These are phyloP conservation scores for Pristionchus mayeri DNA, from an alignment of 2,888 invertebrate species.

Conservation along the genomic window DNA sequence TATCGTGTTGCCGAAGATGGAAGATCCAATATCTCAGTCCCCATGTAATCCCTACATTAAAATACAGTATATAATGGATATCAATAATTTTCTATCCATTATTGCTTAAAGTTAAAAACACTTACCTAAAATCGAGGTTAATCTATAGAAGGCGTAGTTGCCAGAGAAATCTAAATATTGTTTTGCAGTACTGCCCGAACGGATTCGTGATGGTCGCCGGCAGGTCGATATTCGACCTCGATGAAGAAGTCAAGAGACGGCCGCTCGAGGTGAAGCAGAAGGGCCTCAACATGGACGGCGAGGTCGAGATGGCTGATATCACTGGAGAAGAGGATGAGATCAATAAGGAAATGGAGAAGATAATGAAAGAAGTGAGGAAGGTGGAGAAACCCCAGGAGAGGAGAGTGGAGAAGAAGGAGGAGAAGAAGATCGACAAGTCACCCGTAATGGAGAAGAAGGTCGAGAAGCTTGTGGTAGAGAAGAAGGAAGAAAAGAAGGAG, in stretches of 20 bases:
- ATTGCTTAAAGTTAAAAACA: too few relatives aligned
- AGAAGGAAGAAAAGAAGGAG: background rate
- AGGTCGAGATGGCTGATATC: background rate
- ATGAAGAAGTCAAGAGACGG: background rate
- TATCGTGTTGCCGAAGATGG: background rate
- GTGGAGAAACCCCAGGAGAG: background rate
- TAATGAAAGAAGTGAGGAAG: background rate
- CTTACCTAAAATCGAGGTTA: too few relatives aligned
- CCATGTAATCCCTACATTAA: background rate
- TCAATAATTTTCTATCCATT: background rate
- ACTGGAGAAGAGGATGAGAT: background rate
- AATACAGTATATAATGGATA: background rate
- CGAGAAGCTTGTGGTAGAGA: background rate
- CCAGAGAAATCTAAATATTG: background rate
- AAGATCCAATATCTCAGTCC: too few relatives aligned
- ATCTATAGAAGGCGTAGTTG: background rate
- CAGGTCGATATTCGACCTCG: background rate
- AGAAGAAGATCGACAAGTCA: background rate
- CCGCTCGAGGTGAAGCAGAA: background rate
- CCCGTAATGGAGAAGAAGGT: background rate
- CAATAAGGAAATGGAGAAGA: background rate
- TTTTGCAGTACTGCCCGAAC: slow-evolving; percentile 4
- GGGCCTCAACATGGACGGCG: background rate
- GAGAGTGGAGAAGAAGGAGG: background rate
- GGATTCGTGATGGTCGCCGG: background rate